Evolutionary conservation across 2,113 vertebrate species (phyloP), one percentile per base, ranked within the genome.

Genomic region (Dicerorhinus sumatrensis): DNA sequence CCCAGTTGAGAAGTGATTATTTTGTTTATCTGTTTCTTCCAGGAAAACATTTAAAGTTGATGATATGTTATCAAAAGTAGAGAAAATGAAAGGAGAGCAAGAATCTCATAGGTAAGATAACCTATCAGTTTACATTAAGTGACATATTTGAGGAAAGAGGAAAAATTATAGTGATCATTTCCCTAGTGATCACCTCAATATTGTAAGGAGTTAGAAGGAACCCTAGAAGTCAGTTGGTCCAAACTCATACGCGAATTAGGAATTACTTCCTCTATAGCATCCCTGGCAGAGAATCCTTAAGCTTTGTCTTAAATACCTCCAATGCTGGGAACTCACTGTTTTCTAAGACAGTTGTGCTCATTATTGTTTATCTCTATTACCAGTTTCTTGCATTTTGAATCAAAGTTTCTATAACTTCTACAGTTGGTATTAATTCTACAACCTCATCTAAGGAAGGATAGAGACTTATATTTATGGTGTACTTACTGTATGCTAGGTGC

Each of bases 21-120:
- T 97, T 96, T 98, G 80, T 97, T 98, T 98, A 97, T 98, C 94
- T 98, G 98, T 98, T 96, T 97, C 96, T 98, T 95, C 9, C 98
- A 99, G 99, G 98, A 99, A 99, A 99, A 98, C 99, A 67, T 99
- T 99, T 98, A 99, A 99, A 99, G 99, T 99, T 98, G 99, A 99
- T 98, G 99, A 99, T 88, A 99, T 99, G 99, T 99, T 99, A 98
- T 99, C 99, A 97, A 99, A 99, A 98, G 99, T 99, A 97, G 99
- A 99, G 98, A 99, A 99, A 98, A 99, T 99, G 99, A 99, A 99
- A 98, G 99, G 99, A 98, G 99, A 99, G 96, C 99, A 99, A 98
- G 99, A 99, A 98, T 99, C 99, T 98, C 99, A 99, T 98, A 99
- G 99, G 99, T 99, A 99, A 98, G 96, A 97, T 93, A 89, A 97